Conservation (phyloP, 2,888 invertebrate genomes). For the Yponomeuta malinellus region DNA sequence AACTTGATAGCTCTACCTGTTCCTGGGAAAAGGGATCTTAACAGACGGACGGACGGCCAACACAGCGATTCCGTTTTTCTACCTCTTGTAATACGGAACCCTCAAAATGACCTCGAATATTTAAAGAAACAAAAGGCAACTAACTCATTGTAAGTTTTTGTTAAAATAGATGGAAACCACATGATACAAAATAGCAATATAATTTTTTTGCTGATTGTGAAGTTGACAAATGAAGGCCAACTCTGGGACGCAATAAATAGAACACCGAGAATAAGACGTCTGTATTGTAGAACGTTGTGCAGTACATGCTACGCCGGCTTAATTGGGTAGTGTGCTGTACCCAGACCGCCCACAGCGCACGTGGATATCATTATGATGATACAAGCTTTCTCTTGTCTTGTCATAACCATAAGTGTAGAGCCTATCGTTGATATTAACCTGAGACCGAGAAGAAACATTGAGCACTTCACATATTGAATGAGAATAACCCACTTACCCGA, state of each 20-base stretch:
- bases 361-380: conserved; percentile 24
- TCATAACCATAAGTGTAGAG: conserved; percentile 26
- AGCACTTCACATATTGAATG: no score
- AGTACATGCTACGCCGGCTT: conserved; percentile 19
- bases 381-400: conserved; percentile 27
- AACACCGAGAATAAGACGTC: conserved; percentile 21
- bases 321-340: conserved; percentile 25
- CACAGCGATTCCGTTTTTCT: conserved; percentile 15
- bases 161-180: neutral
- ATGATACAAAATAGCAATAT: neutral
- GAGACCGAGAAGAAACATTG: neutral
- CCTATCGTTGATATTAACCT: neutral
- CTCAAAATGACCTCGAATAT: neutral
- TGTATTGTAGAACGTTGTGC: conserved; percentile 18
- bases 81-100: neutral
- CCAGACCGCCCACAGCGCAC: conserved; percentile 28
- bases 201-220: conserved; percentile 10
- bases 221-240: conserved; percentile 24
- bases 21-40: conserved; percentile 2
- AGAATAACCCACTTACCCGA: no score
- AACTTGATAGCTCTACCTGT: no score
- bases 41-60: no score
- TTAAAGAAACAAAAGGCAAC: neutral
- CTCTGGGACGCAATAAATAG: conserved; percentile 21
- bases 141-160: neutral